Evolutionary conservation across 2,888 invertebrate genomes (phyloP).

Genomic region (Acronicta aceris): DNA sequence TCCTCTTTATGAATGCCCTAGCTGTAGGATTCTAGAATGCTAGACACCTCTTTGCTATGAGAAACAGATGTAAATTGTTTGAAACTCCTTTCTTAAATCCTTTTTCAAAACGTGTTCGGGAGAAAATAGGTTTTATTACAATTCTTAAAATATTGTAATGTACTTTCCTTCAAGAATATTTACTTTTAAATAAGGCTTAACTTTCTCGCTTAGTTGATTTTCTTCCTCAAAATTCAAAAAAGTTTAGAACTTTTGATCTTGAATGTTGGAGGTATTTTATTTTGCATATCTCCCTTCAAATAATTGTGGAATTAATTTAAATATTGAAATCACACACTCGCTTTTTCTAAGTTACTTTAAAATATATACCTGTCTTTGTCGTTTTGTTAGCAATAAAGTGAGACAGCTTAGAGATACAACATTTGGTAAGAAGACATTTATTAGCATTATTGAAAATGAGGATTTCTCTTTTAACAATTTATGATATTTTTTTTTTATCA

Average conservation of each 20-base stretch:
- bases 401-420: too few species aligned
- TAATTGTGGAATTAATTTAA: neutral
- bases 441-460: too few species aligned
- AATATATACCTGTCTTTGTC: too few species aligned
- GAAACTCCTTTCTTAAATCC: constrained; percentile 25
- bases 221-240: constrained; percentile 13
- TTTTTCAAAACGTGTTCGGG: constrained; percentile 10
- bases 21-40: constrained; percentile 2
- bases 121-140: constrained; percentile 15
- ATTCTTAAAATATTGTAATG: constrained; percentile 25
- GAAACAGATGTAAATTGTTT: constrained; percentile 27
- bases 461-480: too few species aligned
- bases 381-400: too few species aligned
- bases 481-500: too few species aligned
- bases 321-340: neutral
- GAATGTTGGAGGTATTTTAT: constrained; percentile 8
- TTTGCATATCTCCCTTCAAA: constrained; percentile 1
- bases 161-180: constrained; percentile 40
- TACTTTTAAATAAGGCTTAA: constrained; percentile 32
- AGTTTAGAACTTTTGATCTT: constrained; percentile 13
- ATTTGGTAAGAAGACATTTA: too few species aligned
- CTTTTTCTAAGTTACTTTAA: neutral
- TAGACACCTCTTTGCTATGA: constrained; percentile 4
- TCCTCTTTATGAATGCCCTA: constrained; percentile 10
- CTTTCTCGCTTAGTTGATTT: constrained; percentile 24